Percentiles rank a stretch among this genome's conserved stretches.
Conservation (phyloP, 2,888 invertebrate species). For the Eudemis profundana region DNA sequence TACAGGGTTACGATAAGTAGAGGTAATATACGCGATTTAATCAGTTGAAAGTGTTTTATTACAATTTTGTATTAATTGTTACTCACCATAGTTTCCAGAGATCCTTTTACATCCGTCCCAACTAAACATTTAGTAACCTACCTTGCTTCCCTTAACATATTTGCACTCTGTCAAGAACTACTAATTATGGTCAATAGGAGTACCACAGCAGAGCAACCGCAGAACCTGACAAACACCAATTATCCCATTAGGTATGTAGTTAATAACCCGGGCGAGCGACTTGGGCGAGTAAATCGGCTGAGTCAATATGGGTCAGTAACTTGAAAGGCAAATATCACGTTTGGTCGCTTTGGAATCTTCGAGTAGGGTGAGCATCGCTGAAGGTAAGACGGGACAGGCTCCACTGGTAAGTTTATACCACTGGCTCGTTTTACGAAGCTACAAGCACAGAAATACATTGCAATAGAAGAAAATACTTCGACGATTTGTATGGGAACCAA, state of each 20-base stretch:
- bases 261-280: conserved; percentile 70
- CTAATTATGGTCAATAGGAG: conserved; percentile 39
- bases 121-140: background rate
- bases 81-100: no score
- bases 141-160: background rate
- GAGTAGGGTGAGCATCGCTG: conserved; percentile 52
- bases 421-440: no score
- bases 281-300: conserved; percentile 64
- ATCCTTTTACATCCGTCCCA: no score
- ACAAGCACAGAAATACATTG: no score
- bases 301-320: conserved; percentile 79
- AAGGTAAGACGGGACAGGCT: conserved; percentile 7
- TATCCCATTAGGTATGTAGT: conserved; percentile 66
- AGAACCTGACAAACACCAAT: conserved; percentile 74
- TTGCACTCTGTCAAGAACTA: conserved; percentile 10
- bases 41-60: no score
- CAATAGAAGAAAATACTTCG: no score
- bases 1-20: no score
- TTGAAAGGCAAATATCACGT: conserved; percentile 66
- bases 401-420: no score
- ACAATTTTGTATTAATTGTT: no score
- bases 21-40: no score
- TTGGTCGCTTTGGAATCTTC: conserved; percentile 59
- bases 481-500: no score
- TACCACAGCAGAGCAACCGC: conserved; percentile 44